Base-by-base conservation (phyloP, 92 coral and sea anemone species). In the Umimayanthus kanabou region DNA sequence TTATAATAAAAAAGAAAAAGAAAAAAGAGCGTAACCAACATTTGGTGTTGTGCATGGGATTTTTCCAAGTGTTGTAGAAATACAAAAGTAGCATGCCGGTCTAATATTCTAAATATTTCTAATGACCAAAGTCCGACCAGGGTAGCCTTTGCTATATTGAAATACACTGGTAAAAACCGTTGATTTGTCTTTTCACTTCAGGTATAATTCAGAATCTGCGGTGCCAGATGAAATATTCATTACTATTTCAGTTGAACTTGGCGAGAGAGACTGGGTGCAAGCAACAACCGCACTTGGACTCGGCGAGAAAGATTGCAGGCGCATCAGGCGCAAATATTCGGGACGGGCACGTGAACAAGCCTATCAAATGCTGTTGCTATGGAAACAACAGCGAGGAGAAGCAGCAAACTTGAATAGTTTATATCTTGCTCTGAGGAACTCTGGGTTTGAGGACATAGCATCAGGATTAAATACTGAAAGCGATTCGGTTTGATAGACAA, bases 231-330 rank as follows among this genome's bases (percentile, higher is more conserved):
- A 93, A 77, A 16, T 91, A 40, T 64, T 94, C 1, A 70, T 93
- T 37, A 85, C 49, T 23, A 76, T 91, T 42, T 82, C 93, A 23
- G 83, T 89, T 43, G 83, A 88, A 88, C 94, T 94, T 50, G 98
- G 90, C 14, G 98, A 94, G 64, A 91, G 80, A 49, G 92, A 94
- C 92, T 94, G 98, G 98, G 29, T 67, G 20, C 94, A 91, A 64
- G 77, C 91, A 76, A 94, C 98, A 49, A 83, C 65, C 30, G 83
- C 90, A 71, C 98, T 94, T 23, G 96, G 96, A 28, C 82, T 93
- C 65, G 85, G 73, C 39, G 95, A 91, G 78, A 89, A 75, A 57
- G 95, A 91, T 37, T 77, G 89, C 30, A 89, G 89, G 66, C 82
- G 80, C 18, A 29, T 92, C 26, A 73, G 83, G 80, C 88, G 78